These are phyloP conservation scores for Axea sp. DNA, from an alignment of 2,888 invertebrate species.

Conservation along the genomic window DNA sequence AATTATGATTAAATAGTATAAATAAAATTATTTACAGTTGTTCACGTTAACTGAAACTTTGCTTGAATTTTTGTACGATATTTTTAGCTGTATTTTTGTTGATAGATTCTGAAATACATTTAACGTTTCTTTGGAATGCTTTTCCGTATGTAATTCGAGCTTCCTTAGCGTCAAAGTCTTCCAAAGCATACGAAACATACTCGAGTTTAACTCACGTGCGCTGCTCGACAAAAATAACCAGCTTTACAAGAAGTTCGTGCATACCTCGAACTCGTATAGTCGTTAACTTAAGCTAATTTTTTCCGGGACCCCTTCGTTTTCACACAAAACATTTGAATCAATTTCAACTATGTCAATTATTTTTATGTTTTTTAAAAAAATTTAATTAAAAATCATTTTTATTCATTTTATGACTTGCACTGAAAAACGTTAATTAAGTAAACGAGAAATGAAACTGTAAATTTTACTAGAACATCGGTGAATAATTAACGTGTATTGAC, in stretches of 20 bases:
- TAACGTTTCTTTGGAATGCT: slow-evolving; percentile 43
- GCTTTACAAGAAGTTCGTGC: slow-evolving; percentile 56
- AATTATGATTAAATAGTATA: too few species aligned
- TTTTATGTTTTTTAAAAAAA: too few species aligned
- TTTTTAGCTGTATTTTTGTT: slow-evolving; percentile 34
- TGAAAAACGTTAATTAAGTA: too few species aligned
- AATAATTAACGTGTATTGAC: too few species aligned
- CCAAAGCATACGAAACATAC: slow-evolving; percentile 47
- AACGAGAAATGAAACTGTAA: too few species aligned
- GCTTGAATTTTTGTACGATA: slow-evolving; percentile 17
- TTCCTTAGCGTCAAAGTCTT: slow-evolving; percentile 54
- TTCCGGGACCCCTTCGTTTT: too few species aligned
- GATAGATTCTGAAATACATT: slow-evolving; percentile 44
- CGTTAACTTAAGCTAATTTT: slow-evolving; percentile 44
- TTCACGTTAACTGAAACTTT: too few species aligned
- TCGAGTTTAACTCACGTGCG: slow-evolving; percentile 52
- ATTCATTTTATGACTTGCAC: too few species aligned
- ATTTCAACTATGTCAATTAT: slow-evolving; percentile 20
- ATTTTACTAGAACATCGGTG: too few species aligned
- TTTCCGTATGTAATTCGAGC: slow-evolving; percentile 56
- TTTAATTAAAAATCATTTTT: too few species aligned
- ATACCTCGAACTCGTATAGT: slow-evolving; percentile 51
- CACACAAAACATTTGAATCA: slow-evolving; percentile 1
- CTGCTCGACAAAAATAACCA: slow-evolving; percentile 56
- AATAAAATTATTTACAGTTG: too few species aligned